Evolutionary conservation across 2,888 invertebrate genomes (phyloP), one percentile per base, ranked within the genome.

Genomic region (Empis stercorea): DNA sequence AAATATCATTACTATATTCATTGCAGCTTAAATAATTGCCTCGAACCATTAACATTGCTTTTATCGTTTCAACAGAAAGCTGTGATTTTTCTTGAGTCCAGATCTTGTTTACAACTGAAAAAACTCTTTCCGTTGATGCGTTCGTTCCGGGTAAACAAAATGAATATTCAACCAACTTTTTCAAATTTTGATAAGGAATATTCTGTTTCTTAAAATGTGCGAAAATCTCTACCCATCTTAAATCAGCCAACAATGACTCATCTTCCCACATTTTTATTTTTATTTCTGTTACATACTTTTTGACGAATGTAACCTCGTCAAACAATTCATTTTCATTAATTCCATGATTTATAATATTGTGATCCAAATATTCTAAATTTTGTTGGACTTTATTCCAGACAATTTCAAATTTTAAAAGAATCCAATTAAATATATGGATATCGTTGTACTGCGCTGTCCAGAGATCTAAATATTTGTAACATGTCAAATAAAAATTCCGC

Each of bases 111-210:
- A 52, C 38, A 27, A 45, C 27, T 20, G 48, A 46, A 47, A 52
- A 52, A 40, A 52, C 44, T 44, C 50, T 38, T 47, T 48, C 47
- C 17, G 50, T 46, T 7, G 47, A 23, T 30, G 47, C 45, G 16
- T 42, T 45, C 13, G 46, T 47, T 10, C 49, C 49, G 7, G 50
- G 45, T 34, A 50, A 39, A 34, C 47, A 50, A 39, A 46, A 43
- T 23, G 43, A 37, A 16, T 47, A 43, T 43, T 47, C 43, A 43
- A 43, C 20, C 20, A 20, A 20, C 20, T 20, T 20, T 5, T 20
- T 20, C 5, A 20, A 20, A 20, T 20, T 20, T 20, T 20, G 20
- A 20, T 20, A 20, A 20, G 20, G 20, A 20, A 20, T 20, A 20
- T 20, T 5, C 20, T 20, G 20, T 20, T 20, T 20, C 20, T 20